A percentile compares a stretch with the other conserved stretches of the same genome.
These are phyloP conservation scores for Amiota communis DNA, from an alignment of 2,888 invertebrate genomes.

Conservation along the genomic window DNA sequence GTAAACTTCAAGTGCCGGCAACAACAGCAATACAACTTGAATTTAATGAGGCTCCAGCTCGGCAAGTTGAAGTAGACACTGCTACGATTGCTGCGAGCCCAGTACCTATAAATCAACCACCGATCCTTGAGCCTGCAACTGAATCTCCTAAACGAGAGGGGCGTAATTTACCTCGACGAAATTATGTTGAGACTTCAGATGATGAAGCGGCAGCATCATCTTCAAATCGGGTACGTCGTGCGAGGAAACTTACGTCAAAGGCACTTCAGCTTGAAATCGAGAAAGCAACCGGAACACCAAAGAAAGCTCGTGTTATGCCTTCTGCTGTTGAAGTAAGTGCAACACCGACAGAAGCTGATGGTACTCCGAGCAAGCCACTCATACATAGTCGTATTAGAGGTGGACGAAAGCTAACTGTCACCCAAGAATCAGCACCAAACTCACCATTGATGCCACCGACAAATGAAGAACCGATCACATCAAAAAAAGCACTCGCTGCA, in stretches of 20 bases:
- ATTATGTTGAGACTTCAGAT: slow-evolving; percentile 52
- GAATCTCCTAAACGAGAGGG: slow-evolving; percentile 53
- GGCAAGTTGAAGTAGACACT: no score
- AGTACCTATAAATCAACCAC: neutral
- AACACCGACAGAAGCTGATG: neutral
- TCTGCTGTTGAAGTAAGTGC: neutral
- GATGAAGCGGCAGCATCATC: slow-evolving; percentile 46
- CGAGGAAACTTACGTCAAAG: slow-evolving; percentile 56
- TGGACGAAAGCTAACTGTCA: neutral
- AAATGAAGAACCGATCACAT: neutral
- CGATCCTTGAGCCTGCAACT: no score
- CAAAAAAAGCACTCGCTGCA: neutral
- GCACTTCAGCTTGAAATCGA: slow-evolving; percentile 54
- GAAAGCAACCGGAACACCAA: slow-evolving; percentile 48
- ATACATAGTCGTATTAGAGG: neutral
- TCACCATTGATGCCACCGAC: no score
- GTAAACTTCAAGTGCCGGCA: neutral
- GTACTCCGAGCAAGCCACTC: neutral
- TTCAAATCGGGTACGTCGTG: slow-evolving; percentile 48
- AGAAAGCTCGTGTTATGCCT: slow-evolving; percentile 44
- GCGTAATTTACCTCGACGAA: slow-evolving; percentile 54
- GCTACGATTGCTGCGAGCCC: neutral
- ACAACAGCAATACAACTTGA: neutral
- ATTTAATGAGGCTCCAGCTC: neutral
- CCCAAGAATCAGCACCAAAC: slow-evolving; percentile 2